Evolutionary conservation across 2,113 vertebrate genomes (phyloP), one percentile per base, ranked within the genome.

Genomic region (Siniperca chuatsi): DNA sequence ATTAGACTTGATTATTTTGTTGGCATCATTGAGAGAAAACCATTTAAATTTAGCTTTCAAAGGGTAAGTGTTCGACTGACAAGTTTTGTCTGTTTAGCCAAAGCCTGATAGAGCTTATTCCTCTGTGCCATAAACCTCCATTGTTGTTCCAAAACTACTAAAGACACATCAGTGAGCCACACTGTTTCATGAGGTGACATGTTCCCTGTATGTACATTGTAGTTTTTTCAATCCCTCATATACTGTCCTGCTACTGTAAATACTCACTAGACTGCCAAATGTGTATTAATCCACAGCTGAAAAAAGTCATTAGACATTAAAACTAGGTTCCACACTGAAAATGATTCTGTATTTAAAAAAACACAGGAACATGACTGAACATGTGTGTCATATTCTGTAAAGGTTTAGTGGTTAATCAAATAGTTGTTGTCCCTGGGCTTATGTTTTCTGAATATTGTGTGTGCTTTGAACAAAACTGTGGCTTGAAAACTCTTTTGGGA

Each of bases 361-460:
- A 46, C 44, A 29, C 29, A 61, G 29, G 42, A 72, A 12, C 3
- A 67, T 11, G 7, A 52, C n/a, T 78, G 16, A 40, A 25, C 15
- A 1, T 4, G 21, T 1, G 3, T 40, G 72, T 69, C 8, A 20
- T 35, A 23, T 37, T 58, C 37, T 77, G 37, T 48, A 25, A 57
- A 23, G 44, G 0, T 60, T 55, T 55, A 23, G 52, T 66, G 4
- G 25, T 37, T 82, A 46, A 68, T 87, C 16, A 76, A 42, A 84
- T 82, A 21, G 52, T 23, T 64, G 8, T 48, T 9, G 25, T 42
- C 23, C 29, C 57, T 77, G 10, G 29, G 37, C 35, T 65, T 65
- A 52, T 82, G 40, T 15, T 42, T 54, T 61, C 20, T 72, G 62
- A 81, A 58, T 25, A 78, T 52, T 37, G 15, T 60, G 4, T 48